Conservation (phyloP, 2,113 vertebrate genomes). For the Salvator merianae region DNA sequence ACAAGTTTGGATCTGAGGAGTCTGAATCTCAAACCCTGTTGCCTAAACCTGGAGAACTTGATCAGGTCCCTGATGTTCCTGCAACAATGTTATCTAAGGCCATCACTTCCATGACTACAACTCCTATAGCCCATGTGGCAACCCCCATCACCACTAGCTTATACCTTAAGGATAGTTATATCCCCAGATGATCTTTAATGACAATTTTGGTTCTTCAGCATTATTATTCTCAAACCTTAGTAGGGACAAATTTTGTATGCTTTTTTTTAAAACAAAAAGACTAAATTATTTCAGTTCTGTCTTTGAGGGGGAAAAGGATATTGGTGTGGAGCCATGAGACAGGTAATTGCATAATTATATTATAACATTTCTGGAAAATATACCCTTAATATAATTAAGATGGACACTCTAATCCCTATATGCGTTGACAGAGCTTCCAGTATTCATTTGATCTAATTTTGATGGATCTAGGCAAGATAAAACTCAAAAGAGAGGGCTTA, state of each 20-base stretch:
- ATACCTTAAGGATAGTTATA: neutral
- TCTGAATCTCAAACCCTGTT: no score
- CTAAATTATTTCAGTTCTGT: neutral
- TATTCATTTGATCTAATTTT: constrained; percentile 23
- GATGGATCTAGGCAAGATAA: constrained; percentile 24
- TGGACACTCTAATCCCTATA: neutral
- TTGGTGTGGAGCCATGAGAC: constrained; percentile 8
- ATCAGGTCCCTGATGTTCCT: no score
- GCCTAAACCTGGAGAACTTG: no score
- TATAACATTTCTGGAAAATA: constrained; percentile 49
- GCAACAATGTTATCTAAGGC: no score
- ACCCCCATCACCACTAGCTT: no score
- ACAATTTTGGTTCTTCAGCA: neutral
- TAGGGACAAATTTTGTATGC: neutral
- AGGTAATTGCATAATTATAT: constrained; percentile 30
- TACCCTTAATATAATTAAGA: constrained; percentile 55
- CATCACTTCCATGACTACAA: no score
- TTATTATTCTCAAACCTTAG: neutral
- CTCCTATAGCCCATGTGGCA: no score
- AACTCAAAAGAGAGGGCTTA: neutral
- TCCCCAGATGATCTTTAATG: neutral
- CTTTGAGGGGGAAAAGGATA: constrained; percentile 1
- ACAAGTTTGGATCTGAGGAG: no score
- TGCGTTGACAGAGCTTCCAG: neutral
- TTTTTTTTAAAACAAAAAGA: neutral